Evolutionary conservation across 2,888 invertebrate species (phyloP).

Genomic region (Heliconius charithonia): DNA sequence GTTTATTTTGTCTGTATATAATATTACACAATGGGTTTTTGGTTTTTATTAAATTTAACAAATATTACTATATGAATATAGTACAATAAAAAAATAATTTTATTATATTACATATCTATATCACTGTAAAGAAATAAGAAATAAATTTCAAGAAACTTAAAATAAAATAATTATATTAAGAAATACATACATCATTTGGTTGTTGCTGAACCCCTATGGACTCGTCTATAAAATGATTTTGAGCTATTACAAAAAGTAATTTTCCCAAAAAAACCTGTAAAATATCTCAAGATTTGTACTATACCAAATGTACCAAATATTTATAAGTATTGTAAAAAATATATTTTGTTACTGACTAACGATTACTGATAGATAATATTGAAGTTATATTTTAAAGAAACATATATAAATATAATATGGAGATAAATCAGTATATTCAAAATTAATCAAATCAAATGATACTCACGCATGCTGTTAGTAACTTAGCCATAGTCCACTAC

Average conservation of each 20-base stretch:
- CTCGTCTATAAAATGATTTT: constrained; percentile 59
- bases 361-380: background rate
- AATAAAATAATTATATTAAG: constrained; percentile 6
- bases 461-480: constrained; percentile 67
- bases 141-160: background rate
- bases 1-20: background rate
- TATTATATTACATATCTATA: background rate
- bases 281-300: background rate
- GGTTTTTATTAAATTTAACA: background rate
- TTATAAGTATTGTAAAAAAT: background rate
- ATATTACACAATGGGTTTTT: background rate
- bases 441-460: constrained; percentile 11
- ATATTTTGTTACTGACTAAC: too few relatives aligned
- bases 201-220: constrained; percentile 49
- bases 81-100: too few relatives aligned
- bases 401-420: background rate
- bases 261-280: constrained; percentile 70
- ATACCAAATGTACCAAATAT: too few relatives aligned
- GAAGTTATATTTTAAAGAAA: background rate
- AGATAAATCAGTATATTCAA: background rate
- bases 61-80: too few relatives aligned
- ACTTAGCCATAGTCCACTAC: constrained; percentile 62
- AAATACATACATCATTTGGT: constrained; percentile 60
- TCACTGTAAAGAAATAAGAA: background rate
- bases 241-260: constrained; percentile 67